These are phyloP conservation scores for Lipotes vexillifer DNA, from an alignment of 2,113 vertebrate species.

Conservation along the genomic window DNA sequence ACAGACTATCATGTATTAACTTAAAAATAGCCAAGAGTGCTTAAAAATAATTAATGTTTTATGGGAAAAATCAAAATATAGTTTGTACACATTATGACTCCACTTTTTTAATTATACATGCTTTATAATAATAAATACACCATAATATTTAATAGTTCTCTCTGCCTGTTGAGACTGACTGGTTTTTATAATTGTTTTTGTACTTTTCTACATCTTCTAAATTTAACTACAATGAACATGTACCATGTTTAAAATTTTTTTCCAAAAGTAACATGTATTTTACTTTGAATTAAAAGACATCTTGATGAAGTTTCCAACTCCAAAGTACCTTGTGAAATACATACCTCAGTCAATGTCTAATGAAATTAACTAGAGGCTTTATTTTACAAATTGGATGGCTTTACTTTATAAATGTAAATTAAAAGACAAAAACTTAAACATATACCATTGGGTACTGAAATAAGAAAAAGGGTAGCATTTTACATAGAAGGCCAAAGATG, in stretches of 20 bases:
- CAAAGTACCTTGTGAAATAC: background rate
- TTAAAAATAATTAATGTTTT: slow-evolving; percentile 18
- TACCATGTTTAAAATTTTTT: background rate
- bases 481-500: background rate
- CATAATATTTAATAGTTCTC: background rate
- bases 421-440: background rate
- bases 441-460: background rate
- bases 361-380: background rate
- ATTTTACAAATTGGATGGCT: background rate
- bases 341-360: background rate
- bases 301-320: background rate
- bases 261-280: background rate
- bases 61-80: background rate
- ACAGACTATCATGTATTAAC: background rate
- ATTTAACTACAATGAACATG: background rate
- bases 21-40: background rate
- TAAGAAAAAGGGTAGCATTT: background rate
- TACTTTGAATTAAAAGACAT: slow-evolving; percentile 28
- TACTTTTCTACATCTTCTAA: background rate
- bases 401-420: background rate
- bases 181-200: background rate
- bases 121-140: background rate
- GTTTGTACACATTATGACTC: background rate
- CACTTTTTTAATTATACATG: background rate
- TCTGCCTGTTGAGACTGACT: background rate